These are phyloP conservation scores for Furcifer pardalis DNA, from an alignment of 2,797 vertebrate genomes.

Conservation along the genomic window DNA sequence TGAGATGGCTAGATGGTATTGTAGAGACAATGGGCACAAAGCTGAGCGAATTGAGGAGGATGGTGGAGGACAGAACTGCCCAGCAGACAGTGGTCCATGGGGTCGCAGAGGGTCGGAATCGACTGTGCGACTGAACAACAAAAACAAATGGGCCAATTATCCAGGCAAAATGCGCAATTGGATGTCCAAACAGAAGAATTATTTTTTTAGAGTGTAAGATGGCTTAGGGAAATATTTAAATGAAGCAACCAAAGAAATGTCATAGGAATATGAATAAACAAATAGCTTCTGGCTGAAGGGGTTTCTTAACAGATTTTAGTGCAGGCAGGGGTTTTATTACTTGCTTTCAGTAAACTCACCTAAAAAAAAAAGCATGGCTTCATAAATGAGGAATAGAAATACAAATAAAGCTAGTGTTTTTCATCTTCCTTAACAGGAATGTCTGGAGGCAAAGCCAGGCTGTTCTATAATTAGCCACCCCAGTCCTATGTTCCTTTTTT, in stretches of 20 bases:
- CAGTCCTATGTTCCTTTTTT: background rate
- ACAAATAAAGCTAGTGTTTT: background rate
- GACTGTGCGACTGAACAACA: too few relatives aligned
- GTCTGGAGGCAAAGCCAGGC: background rate
- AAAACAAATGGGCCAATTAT: background rate
- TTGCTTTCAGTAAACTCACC: conserved; percentile 1
- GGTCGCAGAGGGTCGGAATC: too few relatives aligned
- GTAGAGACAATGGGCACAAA: too few relatives aligned
- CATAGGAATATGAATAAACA: background rate
- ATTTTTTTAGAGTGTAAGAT: background rate
- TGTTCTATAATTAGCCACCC: conserved; percentile 7
- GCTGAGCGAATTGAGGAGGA: too few relatives aligned
- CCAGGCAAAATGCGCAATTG: background rate
- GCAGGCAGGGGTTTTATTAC: background rate
- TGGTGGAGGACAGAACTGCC: too few relatives aligned
- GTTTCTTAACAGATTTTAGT: conserved; percentile 8
- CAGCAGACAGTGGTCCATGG: too few relatives aligned
- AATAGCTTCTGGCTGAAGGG: conserved; percentile 5
- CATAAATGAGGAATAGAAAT: conserved; percentile 6
- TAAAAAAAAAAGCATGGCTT: conserved; percentile 4
- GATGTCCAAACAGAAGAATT: background rate
- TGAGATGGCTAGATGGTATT: too few relatives aligned
- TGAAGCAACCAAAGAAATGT: background rate
- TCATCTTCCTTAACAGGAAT: background rate
- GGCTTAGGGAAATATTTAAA: background rate